Percentiles rank a stretch among this genome's conserved stretches.
phyloP scores from a whole-genome alignment of 2,888 invertebrate genomes.

The Lysandra coridon region DNA sequence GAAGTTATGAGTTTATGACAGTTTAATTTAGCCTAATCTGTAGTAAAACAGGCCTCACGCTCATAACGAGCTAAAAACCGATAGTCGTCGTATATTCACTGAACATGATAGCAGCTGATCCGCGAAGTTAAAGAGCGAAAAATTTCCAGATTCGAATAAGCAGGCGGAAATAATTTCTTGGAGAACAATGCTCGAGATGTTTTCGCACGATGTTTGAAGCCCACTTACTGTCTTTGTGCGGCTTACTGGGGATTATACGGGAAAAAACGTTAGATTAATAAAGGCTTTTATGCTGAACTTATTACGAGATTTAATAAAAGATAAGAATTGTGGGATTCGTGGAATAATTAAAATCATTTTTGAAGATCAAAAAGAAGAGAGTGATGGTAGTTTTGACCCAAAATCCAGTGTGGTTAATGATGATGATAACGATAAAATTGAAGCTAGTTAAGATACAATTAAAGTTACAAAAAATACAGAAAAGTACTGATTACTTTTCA shows the following conservation, averaged over 20 bases:
- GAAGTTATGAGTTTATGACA: too few species aligned
- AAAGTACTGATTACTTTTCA: too few species aligned
- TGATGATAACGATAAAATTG: too few species aligned
- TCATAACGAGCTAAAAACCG: not conserved
- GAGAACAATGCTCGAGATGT: slow-evolving; percentile 60
- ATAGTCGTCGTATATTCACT: not conserved
- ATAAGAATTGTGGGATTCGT: not conserved
- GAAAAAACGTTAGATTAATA: slow-evolving; percentile 24
- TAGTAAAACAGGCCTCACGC: not conserved
- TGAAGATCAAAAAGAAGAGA: not conserved
- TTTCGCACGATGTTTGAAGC: slow-evolving; percentile 64
- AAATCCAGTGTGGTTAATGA: too few species aligned
- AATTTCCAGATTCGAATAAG: slow-evolving; percentile 38
- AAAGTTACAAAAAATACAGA: too few species aligned
- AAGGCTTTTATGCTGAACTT: not conserved
- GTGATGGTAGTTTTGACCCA: too few species aligned
- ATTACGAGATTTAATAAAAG: not conserved
- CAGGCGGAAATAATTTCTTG: slow-evolving; percentile 41
- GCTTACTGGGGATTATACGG: slow-evolving; percentile 37
- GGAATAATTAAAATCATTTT: not conserved
- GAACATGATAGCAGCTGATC: slow-evolving; percentile 32
- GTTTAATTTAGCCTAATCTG: not conserved
- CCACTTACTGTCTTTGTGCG: slow-evolving; percentile 56
- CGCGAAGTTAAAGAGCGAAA: slow-evolving; percentile 39
- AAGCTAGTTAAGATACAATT: too few species aligned